Evolutionary conservation across 92 coral and sea anemone genomes (phyloP).

Genomic region (Scolanthus callimorphus): DNA sequence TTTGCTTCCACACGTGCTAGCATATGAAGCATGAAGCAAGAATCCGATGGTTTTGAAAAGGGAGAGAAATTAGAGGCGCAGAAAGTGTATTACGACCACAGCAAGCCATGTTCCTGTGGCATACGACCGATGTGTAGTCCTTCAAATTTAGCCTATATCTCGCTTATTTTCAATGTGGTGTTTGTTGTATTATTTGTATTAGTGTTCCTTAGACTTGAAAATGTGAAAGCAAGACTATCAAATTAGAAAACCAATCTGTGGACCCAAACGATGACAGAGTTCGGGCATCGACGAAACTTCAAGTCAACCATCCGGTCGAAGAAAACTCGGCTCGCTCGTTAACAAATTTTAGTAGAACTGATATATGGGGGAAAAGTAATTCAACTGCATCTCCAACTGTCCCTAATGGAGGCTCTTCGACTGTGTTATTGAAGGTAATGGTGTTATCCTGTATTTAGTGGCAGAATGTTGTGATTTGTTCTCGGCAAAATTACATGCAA

Average conservation of each 20-base stretch:
- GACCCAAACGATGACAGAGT: constrained; percentile 12
- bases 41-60: constrained; percentile 23
- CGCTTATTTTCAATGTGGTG: constrained; percentile 72
- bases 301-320: not conserved
- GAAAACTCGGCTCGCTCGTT: constrained; percentile 6
- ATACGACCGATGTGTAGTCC: constrained; percentile 32
- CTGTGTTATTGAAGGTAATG: constrained; percentile 23
- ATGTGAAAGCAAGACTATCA: constrained; percentile 63
- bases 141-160: constrained; percentile 48
- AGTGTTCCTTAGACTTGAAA: constrained; percentile 68
- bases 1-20: constrained; percentile 38
- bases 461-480: not conserved
- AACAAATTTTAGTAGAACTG: constrained; percentile 8
- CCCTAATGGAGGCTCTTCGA: constrained; percentile 21
- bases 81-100: not conserved
- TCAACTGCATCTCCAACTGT: constrained; percentile 27
- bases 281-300: constrained; percentile 14
- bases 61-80: constrained; percentile 2
- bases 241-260: constrained; percentile 28
- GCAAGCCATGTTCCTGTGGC: not conserved
- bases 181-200: constrained; percentile 81
- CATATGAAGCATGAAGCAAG: constrained; percentile 38
- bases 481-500: not conserved
- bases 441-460: no score
- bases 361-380: constrained; percentile 34